Percentiles rank a stretch among this genome's conserved stretches.
These are phyloP conservation scores for Calidris pugnax DNA, from an alignment of 2,113 vertebrate genomes.

Conservation along the genomic window DNA sequence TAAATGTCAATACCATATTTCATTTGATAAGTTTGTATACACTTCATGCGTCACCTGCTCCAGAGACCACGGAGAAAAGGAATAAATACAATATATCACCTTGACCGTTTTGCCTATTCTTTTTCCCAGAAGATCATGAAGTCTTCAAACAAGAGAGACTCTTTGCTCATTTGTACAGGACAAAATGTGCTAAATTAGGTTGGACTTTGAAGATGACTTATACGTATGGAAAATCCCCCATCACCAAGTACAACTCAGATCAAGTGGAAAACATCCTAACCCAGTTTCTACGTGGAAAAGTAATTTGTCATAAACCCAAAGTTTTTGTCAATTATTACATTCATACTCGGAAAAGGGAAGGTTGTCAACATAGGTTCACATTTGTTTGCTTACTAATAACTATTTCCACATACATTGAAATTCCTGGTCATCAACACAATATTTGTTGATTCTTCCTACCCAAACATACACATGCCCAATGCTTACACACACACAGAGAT, in stretches of 20 bases:
- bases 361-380: background rate
- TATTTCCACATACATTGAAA: background rate
- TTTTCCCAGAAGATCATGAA: background rate
- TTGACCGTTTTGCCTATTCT: background rate
- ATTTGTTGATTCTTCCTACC: background rate
- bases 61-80: background rate
- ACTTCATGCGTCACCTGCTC: background rate
- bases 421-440: background rate
- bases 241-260: background rate
- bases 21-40: background rate
- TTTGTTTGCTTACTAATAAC: background rate
- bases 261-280: background rate
- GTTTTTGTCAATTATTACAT: background rate
- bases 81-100: background rate
- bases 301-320: background rate
- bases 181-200: accelerated
- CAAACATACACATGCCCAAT: background rate
- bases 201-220: background rate
- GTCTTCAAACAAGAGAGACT: background rate
- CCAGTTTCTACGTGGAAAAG: accelerated
- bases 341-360: background rate
- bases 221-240: background rate
- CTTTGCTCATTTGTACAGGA: background rate
- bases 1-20: background rate
- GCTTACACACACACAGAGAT: background rate